Evolutionary conservation across 1,140 invertebrate species (phyloP), one percentile per base, ranked within the genome.

Genomic region (Akabosia matsudoensis): DNA sequence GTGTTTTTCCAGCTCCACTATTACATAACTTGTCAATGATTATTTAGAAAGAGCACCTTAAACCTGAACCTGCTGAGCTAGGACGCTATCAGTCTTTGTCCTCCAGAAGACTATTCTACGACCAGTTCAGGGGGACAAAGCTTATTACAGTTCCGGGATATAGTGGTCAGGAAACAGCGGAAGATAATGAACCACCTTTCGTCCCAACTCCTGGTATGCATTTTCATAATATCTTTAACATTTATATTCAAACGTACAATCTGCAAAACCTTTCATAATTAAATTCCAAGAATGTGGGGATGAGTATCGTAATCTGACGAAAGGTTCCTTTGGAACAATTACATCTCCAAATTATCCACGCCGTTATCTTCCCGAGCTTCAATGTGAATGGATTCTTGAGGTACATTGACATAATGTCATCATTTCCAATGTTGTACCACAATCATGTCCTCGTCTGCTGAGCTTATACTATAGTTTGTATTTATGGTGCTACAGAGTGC

Each of bases 351-450:
- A 78, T 64, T 80, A 80, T 37, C 79, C 79, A 4, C 30, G 74
- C 26, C 73, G 78, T 22, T 80, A 80, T 70, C 34, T 28, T 26
- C 56, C 77, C 0, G 72, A 70, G 28, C 54, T 76, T 7, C 31
- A 67, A 54, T 80, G 79, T 33, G 77, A 80, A 75, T 80, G 79
- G 79, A 64, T 52, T 13, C 33, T 80, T 13, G 54, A 80, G 51
- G 79, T 80, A n/a, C n/a, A n/a, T n/a, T n/a, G n/a, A n/a, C n/a
- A n/a, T n/a, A n/a, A n/a, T n/a, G n/a, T n/a, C n/a, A n/a, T n/a
- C n/a, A n/a, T n/a, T n/a, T n/a, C 45, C 45, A 61, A 61, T 24
- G 14, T 61, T 61, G 3, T 24, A 4, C 54, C 54, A 22, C 3
- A 61, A 16, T 61, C 4, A 16, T 61, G 37, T 61, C 14, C 54